These are phyloP conservation scores for Hybognathus amarus DNA, from an alignment of 2,797 vertebrate genomes.

Conservation along the genomic window DNA sequence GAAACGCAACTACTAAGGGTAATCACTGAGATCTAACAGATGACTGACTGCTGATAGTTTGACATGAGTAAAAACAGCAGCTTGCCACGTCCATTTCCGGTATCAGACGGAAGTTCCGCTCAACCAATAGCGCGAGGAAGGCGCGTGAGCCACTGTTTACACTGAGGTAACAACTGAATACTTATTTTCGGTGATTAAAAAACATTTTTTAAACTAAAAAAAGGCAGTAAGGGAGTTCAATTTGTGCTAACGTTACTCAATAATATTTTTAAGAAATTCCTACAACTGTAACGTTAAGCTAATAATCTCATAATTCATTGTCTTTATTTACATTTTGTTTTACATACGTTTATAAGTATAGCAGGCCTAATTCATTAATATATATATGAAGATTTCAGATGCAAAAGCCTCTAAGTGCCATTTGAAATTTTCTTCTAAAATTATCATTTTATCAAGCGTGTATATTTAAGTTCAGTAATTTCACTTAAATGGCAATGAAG, in stretches of 20 bases:
- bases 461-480: too few species aligned
- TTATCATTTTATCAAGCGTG: too few species aligned
- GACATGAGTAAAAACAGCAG: conserved; percentile 47
- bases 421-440: too few species aligned
- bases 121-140: conserved; percentile 15
- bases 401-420: too few species aligned
- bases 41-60: neutral
- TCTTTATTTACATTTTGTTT: neutral
- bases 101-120: conserved; percentile 15
- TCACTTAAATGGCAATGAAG: too few species aligned
- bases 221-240: too few species aligned
- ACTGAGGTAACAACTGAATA: neutral
- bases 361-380: neutral
- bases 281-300: neutral
- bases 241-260: neutral
- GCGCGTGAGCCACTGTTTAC: neutral
- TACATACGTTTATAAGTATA: neutral
- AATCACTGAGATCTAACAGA: neutral
- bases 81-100: conserved; percentile 67
- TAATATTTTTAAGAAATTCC: neutral
- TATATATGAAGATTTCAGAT: too few species aligned
- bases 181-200: neutral
- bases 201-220: too few species aligned
- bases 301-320: neutral
- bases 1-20: neutral